Evolutionary conservation across 2,113 vertebrate genomes (phyloP).

Genomic region (Marmota flaviventris): DNA sequence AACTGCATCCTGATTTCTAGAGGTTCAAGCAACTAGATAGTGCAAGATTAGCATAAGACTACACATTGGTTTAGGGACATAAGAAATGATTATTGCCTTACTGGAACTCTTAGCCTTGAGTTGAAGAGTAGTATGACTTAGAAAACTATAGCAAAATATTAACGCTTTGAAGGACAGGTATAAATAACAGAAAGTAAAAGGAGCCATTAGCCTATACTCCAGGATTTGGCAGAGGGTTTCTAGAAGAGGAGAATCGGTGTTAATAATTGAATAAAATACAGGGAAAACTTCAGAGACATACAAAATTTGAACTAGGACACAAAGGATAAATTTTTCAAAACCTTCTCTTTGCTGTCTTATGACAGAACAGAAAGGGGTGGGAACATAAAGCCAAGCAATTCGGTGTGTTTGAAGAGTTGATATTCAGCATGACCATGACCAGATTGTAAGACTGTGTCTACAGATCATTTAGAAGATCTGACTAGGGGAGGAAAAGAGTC

Average conservation of each 20-base stretch:
- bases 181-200: background rate
- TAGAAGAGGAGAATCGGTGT: background rate
- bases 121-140: background rate
- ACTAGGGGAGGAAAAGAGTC: background rate
- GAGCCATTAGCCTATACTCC: background rate
- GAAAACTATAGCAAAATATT: background rate
- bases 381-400: background rate
- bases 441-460: background rate
- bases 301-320: background rate
- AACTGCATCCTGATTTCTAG: background rate
- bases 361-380: background rate
- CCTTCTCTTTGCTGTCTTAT: background rate
- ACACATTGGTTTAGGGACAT: background rate
- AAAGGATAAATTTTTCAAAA: background rate
- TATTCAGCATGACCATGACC: background rate
- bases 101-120: background rate
- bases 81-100: background rate
- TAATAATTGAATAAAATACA: background rate
- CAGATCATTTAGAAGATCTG: background rate
- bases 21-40: background rate
- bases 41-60: background rate
- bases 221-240: background rate
- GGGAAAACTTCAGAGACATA: background rate
- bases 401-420: background rate
- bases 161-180: background rate